phyloP scores from a whole-genome alignment of 2,888 invertebrate species.

The Ligdia adustata region DNA sequence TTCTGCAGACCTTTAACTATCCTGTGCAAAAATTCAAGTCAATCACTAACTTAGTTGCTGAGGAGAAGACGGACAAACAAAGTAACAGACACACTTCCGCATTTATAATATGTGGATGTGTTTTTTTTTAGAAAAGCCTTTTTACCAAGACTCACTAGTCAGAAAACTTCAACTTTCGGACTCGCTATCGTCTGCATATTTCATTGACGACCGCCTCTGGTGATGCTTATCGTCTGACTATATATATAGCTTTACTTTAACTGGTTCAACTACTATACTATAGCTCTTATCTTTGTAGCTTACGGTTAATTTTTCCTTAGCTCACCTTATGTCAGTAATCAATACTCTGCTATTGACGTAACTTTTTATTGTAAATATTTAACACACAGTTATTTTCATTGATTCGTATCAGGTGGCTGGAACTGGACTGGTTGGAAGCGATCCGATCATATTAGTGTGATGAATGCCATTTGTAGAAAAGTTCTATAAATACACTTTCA shows the following conservation, averaged over 20 bases:
- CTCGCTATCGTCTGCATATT: constrained; percentile 37
- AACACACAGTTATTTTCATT: constrained; percentile 13
- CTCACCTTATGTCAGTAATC: constrained; percentile 1
- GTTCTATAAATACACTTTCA: constrained; percentile 1
- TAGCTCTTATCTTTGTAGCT: constrained; percentile 5
- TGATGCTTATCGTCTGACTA: too few relatives aligned
- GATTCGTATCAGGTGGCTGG: background rate
- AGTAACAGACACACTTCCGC: too few relatives aligned
- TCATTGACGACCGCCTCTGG: constrained; percentile 38
- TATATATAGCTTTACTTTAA: constrained; percentile 2
- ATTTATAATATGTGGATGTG: too few relatives aligned
- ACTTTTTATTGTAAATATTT: constrained; percentile 13
- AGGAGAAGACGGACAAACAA: too few relatives aligned
- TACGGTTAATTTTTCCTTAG: background rate
- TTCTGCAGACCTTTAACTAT: too few relatives aligned
- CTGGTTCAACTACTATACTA: background rate
- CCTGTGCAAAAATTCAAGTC: too few relatives aligned
- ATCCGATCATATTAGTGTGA: constrained; percentile 4
- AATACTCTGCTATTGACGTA: too few relatives aligned
- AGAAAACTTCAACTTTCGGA: constrained; percentile 31
- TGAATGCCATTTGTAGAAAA: constrained; percentile 2
- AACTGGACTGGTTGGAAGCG: constrained; percentile 8
- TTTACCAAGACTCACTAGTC: too few relatives aligned
- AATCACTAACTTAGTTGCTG: too few relatives aligned
- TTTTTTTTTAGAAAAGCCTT: too few relatives aligned